Conservation (phyloP, 1,140 invertebrate genomes). For the Pseudomyrmex cubaensis region DNA sequence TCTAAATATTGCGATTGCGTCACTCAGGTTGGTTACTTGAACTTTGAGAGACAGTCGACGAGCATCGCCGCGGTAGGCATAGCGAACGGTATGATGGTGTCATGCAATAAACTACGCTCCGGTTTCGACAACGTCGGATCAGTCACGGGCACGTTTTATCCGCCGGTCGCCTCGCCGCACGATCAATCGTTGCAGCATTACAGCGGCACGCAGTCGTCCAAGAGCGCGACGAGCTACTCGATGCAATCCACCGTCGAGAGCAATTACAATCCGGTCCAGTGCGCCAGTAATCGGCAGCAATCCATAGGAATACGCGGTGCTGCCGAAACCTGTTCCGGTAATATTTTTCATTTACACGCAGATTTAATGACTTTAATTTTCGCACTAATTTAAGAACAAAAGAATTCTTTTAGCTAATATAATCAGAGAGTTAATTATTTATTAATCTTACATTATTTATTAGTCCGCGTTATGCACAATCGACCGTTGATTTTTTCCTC, state of each 20-base stretch:
- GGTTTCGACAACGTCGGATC: conserved; percentile 91
- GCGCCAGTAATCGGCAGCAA: conserved; percentile 77
- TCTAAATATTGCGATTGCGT: background rate
- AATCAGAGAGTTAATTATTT: background rate
- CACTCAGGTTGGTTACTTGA: conserved; percentile 81
- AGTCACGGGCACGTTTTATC: conserved; percentile 93
- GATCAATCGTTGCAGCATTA: conserved; percentile 87
- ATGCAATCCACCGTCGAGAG: conserved; percentile 80
- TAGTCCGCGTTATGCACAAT: too few species aligned
- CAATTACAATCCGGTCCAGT: conserved; percentile 81
- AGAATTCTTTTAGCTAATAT: background rate
- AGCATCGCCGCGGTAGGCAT: conserved; percentile 91
- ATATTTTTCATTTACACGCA: conserved; percentile 20
- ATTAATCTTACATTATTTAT: too few species aligned
- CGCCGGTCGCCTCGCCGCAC: conserved; percentile 92
- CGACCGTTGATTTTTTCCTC: background rate
- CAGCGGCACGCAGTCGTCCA: conserved; percentile 77
- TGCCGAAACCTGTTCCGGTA: conserved; percentile 80
- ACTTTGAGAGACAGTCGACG: conserved; percentile 83
- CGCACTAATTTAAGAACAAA: background rate
- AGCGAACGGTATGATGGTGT: conserved; percentile 94
- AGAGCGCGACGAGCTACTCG: conserved; percentile 78
- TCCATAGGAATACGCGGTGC: conserved; percentile 77
- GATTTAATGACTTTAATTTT: conserved; percentile 1
- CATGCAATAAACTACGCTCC: conserved; percentile 90